A percentile compares a stretch with the other conserved stretches of the same genome.
Evolutionary conservation across 2,797 vertebrate species (phyloP).

Genomic region (Crossoptilon crossoptilon): DNA sequence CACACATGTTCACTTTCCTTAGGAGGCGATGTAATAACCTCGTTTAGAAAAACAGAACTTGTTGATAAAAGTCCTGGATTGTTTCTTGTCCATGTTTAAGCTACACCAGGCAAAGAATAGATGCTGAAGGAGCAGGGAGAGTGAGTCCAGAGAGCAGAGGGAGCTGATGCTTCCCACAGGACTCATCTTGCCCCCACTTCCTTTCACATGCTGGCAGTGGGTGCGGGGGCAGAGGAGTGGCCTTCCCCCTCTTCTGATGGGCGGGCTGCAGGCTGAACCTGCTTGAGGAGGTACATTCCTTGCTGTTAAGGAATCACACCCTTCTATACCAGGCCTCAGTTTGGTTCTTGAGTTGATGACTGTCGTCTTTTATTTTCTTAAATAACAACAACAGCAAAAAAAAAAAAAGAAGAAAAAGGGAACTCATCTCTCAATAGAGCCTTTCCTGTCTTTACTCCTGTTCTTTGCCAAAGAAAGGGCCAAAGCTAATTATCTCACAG

Average conservation of each 20-base stretch:
- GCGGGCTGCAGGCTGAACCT: fast-evolving
- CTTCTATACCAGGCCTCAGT: fast-evolving
- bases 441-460: background rate
- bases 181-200: background rate
- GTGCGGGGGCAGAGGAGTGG: fast-evolving
- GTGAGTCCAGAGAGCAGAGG: background rate
- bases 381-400: background rate
- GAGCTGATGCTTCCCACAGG: background rate
- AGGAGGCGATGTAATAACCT: slow-evolving; percentile 6
- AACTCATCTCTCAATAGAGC: background rate
- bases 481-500: background rate
- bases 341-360: background rate
- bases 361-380: background rate
- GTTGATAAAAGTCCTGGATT: background rate
- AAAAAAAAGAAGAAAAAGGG: too few species aligned
- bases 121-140: background rate
- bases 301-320: background rate
- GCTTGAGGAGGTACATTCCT: background rate
- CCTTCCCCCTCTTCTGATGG: background rate
- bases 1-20: background rate
- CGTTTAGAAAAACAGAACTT: background rate
- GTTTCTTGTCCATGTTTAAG: background rate
- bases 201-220: fast-evolving
- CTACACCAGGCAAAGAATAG: background rate
- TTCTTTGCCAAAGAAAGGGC: background rate